These are phyloP conservation scores for Hemitrygon akajei DNA, from an alignment of 2,797 vertebrate genomes.

Conservation along the genomic window DNA sequence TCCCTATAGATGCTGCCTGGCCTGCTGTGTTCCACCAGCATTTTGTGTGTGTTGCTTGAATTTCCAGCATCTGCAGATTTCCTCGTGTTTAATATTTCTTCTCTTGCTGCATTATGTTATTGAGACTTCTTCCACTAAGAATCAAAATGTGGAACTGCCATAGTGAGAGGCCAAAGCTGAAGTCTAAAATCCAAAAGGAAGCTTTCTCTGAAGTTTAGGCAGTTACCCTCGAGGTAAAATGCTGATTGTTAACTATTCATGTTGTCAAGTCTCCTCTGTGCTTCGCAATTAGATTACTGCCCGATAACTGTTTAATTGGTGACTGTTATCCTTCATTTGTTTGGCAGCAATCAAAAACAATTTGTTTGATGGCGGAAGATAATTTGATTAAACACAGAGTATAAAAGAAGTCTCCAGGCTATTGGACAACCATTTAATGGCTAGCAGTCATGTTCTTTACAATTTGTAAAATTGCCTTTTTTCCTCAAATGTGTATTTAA, in stretches of 20 bases:
- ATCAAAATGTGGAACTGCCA: background rate
- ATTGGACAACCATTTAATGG: background rate
- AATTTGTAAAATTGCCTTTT: background rate
- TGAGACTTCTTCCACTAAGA: background rate
- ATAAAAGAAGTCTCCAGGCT: background rate
- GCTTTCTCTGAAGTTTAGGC: background rate
- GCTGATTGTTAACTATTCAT: background rate
- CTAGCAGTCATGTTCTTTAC: background rate
- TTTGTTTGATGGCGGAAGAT: background rate
- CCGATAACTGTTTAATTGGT: background rate
- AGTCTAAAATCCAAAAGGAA: background rate
- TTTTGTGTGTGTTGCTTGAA: too few species aligned
- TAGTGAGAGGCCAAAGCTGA: background rate
- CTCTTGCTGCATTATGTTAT: background rate
- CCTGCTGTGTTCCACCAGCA: too few species aligned
- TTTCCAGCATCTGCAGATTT: too few species aligned
- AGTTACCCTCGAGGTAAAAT: background rate
- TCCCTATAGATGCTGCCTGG: too few species aligned
- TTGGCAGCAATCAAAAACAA: background rate
- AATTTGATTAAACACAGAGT: background rate
- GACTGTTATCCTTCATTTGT: background rate
- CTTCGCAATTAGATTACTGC: background rate
- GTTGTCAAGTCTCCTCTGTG: background rate
- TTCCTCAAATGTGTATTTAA: background rate
- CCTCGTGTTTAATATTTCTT: background rate